Conservation (phyloP, 1,140 invertebrate genomes). For the Lepeophtheirus salmonis region DNA sequence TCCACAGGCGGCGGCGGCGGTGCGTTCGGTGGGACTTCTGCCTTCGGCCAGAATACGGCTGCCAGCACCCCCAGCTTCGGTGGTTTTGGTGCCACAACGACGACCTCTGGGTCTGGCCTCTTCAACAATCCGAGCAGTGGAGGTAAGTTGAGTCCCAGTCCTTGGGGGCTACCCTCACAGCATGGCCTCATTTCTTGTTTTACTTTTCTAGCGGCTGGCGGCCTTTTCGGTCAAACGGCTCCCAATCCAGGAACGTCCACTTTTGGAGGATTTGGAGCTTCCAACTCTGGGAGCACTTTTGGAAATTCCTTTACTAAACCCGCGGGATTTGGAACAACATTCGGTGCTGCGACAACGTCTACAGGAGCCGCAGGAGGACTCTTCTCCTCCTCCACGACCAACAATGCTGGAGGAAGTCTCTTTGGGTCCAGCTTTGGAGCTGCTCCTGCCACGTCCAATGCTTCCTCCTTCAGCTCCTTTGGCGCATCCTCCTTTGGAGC, state of each 20-base stretch:
- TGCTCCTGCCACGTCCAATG: constrained; percentile 9
- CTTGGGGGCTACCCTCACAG: too few relatives aligned
- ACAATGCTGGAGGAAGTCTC: constrained; percentile 1
- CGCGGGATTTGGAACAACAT: constrained; percentile 3
- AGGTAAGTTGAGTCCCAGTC: background rate
- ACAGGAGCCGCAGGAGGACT: background rate
- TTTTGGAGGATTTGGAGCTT: background rate
- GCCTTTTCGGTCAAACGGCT: background rate
- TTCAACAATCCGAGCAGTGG: background rate
- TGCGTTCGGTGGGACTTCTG: constrained; percentile 14
- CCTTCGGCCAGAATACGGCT: background rate
- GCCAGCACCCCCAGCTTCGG: constrained; percentile 3
- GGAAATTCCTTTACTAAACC: background rate
- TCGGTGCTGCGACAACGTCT: background rate
- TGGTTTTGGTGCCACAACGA: background rate
- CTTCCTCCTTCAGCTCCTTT: background rate
- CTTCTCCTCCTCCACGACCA: constrained; percentile 15
- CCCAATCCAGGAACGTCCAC: constrained; percentile 1
- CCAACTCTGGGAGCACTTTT: background rate
- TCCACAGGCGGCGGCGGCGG: background rate
- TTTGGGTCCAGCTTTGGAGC: constrained; percentile 16
- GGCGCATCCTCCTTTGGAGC: background rate
- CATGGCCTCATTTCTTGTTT: background rate
- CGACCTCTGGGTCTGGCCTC: background rate
- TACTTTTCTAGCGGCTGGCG: background rate